Evolutionary conservation across 2,797 vertebrate genomes (phyloP).

Genomic region (Spheniscus humboldti): DNA sequence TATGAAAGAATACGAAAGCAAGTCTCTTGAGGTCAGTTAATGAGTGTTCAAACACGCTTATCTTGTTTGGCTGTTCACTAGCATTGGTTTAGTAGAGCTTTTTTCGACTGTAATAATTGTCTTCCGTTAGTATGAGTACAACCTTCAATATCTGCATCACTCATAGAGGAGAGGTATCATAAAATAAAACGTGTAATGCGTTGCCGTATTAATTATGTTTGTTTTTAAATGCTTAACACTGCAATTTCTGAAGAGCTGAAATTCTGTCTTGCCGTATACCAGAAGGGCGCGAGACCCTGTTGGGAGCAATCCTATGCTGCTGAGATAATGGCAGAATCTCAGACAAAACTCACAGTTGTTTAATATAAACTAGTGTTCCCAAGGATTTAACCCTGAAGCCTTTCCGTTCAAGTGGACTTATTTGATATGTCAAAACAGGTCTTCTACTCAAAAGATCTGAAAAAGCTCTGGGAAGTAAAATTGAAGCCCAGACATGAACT

Average conservation of each 20-base stretch:
- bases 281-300: not conserved
- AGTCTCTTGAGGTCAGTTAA: slow-evolving; percentile 89
- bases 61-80: not conserved
- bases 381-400: not conserved
- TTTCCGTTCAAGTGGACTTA: not conserved
- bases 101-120: not conserved
- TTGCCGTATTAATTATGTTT: accelerated
- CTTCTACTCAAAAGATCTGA: not conserved
- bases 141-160: accelerated
- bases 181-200: not conserved
- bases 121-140: no score
- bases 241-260: not conserved
- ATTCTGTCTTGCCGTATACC: not conserved
- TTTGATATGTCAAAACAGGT: not conserved
- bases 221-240: not conserved
- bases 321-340: not conserved
- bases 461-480: not conserved
- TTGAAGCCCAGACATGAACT: not conserved
- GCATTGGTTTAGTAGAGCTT: no score
- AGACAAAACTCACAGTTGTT: not conserved
- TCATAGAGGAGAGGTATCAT: not conserved
- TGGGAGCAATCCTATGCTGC: not conserved
- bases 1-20: slow-evolving; percentile 98
- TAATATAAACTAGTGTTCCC: accelerated
- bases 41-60: accelerated